Conservation (phyloP, 30 jellyfish, hydroid and myxozoan species). For the Rhopilema esculentum region DNA sequence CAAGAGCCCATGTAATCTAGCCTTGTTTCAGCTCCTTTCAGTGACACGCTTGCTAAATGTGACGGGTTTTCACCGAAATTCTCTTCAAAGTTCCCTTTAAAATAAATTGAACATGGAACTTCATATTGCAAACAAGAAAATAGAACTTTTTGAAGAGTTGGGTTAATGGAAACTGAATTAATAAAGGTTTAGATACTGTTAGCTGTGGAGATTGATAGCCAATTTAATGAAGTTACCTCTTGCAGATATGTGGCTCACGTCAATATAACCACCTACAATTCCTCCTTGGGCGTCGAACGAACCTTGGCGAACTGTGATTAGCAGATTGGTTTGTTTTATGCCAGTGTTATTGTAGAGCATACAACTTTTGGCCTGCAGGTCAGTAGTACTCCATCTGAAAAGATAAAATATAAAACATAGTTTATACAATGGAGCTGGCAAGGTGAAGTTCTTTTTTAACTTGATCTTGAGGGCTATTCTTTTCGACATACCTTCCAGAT, state of each 20-base stretch:
- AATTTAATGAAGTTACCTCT: conserved; percentile 48
- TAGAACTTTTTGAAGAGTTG: too few species aligned
- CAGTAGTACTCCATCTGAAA: conserved; percentile 94
- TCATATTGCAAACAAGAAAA: too few species aligned
- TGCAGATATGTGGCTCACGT: conserved; percentile 77
- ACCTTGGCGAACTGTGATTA: conserved; percentile 85
- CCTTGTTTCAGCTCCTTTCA: conserved; percentile 87
- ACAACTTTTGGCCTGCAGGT: conserved; percentile 72
- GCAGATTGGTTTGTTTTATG: conserved; percentile 42
- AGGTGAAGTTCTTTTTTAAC: neutral
- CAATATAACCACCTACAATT: conserved; percentile 90
- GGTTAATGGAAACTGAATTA: too few species aligned
- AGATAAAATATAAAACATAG: neutral
- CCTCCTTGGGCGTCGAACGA: conserved; percentile 98
- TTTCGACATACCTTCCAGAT: neutral
- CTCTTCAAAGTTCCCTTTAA: conserved; percentile 85
- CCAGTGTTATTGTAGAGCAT: conserved; percentile 85
- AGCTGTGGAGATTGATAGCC: neutral
- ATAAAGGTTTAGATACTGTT: neutral
- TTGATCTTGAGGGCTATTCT: neutral
- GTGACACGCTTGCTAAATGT: conserved; percentile 68
- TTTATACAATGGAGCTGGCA: too few species aligned
- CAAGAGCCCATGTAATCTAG: conserved; percentile 99
- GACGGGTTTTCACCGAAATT: conserved; percentile 71
- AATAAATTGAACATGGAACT: neutral